Evolutionary conservation across 2,113 vertebrate species (phyloP).

Genomic region (Glaucomys volans): DNA sequence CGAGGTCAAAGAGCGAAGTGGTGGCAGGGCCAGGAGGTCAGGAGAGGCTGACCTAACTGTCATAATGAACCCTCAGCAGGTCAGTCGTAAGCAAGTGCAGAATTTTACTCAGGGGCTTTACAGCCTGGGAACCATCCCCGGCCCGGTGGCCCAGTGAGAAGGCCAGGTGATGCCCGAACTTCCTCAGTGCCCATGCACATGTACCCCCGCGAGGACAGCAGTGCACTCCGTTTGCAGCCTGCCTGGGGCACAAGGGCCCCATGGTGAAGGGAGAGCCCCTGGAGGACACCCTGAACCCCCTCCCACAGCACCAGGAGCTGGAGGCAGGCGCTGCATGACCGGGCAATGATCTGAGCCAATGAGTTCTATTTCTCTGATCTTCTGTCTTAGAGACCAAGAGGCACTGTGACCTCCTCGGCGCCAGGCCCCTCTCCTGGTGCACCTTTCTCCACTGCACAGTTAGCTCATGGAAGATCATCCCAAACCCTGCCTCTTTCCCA

Average conservation of each 20-base stretch:
- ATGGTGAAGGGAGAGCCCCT: neutral
- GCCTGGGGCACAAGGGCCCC: no score
- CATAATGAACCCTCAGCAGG: no score
- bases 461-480: neutral
- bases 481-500: neutral
- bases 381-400: neutral
- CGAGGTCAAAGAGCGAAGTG: neutral
- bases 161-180: neutral
- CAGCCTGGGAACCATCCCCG: neutral
- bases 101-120: no score
- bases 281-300: neutral
- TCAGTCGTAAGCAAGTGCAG: no score
- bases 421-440: neutral
- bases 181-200: neutral
- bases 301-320: no score
- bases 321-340: neutral
- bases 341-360: neutral
- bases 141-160: neutral
- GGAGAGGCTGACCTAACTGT: no score
- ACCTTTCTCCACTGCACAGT: neutral
- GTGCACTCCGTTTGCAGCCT: no score
- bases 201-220: neutral
- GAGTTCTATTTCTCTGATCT: neutral
- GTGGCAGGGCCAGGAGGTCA: neutral
- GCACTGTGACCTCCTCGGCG: neutral